Conservation (phyloP, 1,140 invertebrate species). For the Drosophila ogumai region DNA sequence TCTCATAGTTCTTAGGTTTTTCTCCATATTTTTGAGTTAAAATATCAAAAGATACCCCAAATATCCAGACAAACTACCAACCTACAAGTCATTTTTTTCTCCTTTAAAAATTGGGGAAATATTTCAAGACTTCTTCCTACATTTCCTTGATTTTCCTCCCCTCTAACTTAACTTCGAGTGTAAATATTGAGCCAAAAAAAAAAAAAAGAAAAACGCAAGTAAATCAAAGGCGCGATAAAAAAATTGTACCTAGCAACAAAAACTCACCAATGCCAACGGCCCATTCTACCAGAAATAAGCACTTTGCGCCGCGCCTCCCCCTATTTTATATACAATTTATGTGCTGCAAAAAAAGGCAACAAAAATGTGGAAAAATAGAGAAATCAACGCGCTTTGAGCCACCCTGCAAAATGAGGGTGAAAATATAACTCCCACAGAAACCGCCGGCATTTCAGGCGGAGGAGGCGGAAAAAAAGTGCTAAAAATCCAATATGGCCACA, state of each 20-base stretch:
- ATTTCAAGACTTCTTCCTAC: neutral
- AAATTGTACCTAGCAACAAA: conserved; percentile 60
- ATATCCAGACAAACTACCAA: neutral
- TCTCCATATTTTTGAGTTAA: neutral
- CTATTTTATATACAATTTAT: conserved; percentile 62
- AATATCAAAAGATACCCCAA: neutral
- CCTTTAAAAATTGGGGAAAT: conserved; percentile 6
- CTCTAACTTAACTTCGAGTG: neutral
- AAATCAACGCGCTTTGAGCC: conserved; percentile 56
- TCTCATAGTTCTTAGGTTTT: neutral
- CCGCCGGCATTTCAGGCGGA: conserved; percentile 71
- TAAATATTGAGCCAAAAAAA: conserved; percentile 37
- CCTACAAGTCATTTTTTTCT: neutral
- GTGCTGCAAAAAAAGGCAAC: conserved; percentile 30
- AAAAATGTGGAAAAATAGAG: conserved; percentile 35
- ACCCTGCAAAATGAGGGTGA: conserved; percentile 71
- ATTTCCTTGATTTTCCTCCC: neutral
- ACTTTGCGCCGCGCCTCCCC: conserved; percentile 12
- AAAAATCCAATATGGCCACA: conserved; percentile 84
- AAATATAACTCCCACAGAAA: conserved; percentile 64
- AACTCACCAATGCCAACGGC: conserved; percentile 65
- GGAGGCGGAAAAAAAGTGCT: conserved; percentile 59
- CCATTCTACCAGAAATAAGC: conserved; percentile 24
- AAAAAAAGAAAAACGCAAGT: conserved; percentile 3
- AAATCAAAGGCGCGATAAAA: conserved; percentile 39